Conservation (phyloP, 1,140 invertebrate species). For the Periplaneta americana region DNA sequence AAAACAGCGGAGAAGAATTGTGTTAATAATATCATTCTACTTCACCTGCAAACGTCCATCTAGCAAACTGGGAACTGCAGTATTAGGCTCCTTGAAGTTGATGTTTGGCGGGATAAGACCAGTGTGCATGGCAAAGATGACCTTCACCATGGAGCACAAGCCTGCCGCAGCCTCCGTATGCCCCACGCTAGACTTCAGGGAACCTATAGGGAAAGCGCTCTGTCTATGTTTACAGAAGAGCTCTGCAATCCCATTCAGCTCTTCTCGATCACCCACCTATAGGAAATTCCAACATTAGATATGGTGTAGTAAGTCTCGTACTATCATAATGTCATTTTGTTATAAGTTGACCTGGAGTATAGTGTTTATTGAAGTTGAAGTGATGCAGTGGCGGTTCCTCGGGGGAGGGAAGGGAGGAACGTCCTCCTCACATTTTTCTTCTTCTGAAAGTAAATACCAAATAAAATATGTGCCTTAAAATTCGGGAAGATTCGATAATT, state of each 20-base stretch:
- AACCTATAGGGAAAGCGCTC: no score
- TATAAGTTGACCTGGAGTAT: no score
- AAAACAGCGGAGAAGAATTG: no score
- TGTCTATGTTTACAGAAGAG: constrained; percentile 52
- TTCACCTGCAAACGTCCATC: constrained; percentile 61
- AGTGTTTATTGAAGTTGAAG: no score
- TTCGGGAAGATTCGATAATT: no score
- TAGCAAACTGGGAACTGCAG: constrained; percentile 60
- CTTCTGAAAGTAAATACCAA: no score
- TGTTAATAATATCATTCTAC: no score
- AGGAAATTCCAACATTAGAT: constrained; percentile 31
- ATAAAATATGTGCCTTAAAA: no score
- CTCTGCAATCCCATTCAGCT: constrained; percentile 53
- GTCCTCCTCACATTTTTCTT: no score
- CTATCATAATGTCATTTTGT: constrained; percentile 36
- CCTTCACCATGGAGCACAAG: constrained; percentile 12
- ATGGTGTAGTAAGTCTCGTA: constrained; percentile 45
- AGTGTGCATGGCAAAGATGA: constrained; percentile 59
- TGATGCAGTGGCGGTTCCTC: no score
- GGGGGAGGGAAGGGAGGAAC: no score
- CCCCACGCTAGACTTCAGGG: constrained; percentile 58
- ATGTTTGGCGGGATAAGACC: constrained; percentile 73
- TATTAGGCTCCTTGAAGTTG: constrained; percentile 65
- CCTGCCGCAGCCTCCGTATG: constrained; percentile 55
- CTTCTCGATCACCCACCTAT: constrained; percentile 54